A percentile compares a stretch with the other conserved stretches of the same genome.
Evolutionary conservation across 2,797 vertebrate genomes (phyloP).

Genomic region (Dallia pectoralis): DNA sequence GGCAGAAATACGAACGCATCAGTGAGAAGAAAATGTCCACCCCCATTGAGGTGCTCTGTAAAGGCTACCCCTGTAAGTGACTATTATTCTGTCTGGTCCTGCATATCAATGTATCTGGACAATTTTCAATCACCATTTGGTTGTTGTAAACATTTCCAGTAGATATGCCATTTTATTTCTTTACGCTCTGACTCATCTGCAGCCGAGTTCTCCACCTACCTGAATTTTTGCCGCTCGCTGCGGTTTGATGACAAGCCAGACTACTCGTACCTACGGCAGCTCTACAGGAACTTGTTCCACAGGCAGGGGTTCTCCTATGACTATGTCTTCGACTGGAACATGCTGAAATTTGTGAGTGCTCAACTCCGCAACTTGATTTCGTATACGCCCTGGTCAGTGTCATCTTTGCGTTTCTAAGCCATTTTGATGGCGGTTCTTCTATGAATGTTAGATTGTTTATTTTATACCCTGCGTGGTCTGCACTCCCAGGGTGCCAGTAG

Average conservation of each 20-base stretch:
- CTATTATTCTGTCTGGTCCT: conserved; percentile 54
- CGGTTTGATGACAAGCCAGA: conserved; percentile 97
- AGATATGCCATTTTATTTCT: not conserved
- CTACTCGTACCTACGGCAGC: conserved; percentile 94
- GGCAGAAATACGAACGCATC: conserved; percentile 98
- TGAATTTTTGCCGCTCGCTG: conserved; percentile 96
- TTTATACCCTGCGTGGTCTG: not conserved
- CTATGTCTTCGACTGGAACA: conserved; percentile 98
- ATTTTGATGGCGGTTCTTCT: not conserved
- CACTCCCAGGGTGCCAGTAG: conserved; percentile 84
- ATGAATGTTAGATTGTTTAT: not conserved
- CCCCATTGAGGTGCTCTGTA: conserved; percentile 97
- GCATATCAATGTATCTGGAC: not conserved
- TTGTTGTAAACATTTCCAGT: not conserved
- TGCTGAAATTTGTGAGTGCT: conserved; percentile 93
- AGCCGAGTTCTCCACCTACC: conserved; percentile 97
- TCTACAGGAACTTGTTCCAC: conserved; percentile 97
- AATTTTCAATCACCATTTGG: not conserved
- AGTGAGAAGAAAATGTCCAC: conserved; percentile 99
- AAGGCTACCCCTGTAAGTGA: conserved; percentile 98
- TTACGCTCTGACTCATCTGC: conserved; percentile 7
- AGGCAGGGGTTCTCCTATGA: conserved; percentile 96
- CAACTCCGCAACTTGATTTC: not conserved
- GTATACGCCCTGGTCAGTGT: not conserved
- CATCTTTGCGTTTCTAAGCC: not conserved